Percentiles rank a stretch among this genome's conserved stretches.
These are phyloP conservation scores for Actias luna DNA, from an alignment of 2,888 invertebrate genomes.

Conservation along the genomic window DNA sequence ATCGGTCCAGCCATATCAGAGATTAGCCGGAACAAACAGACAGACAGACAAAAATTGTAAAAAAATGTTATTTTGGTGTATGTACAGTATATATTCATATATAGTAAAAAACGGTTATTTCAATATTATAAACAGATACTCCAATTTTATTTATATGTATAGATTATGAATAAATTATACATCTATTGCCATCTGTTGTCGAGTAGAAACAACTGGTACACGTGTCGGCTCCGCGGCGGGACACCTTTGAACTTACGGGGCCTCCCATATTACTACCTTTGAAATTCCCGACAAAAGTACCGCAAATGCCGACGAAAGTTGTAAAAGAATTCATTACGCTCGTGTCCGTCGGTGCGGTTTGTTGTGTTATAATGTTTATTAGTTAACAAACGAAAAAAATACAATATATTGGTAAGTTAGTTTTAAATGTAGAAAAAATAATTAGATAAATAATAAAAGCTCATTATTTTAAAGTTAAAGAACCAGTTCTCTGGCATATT, in stretches of 20 bases:
- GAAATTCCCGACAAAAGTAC: background rate
- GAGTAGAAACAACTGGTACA: constrained; percentile 22
- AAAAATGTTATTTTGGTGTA: too few species aligned
- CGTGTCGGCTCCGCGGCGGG: constrained; percentile 16
- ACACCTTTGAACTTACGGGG: background rate
- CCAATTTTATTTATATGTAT: too few species aligned
- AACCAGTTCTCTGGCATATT: too few species aligned
- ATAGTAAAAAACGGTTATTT: too few species aligned
- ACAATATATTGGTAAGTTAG: background rate
- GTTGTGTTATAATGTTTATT: background rate
- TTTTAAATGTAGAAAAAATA: too few species aligned
- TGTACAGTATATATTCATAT: too few species aligned
- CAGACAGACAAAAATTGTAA: too few species aligned
- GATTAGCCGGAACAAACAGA: too few species aligned
- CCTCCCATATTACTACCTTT: background rate
- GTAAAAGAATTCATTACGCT: background rate
- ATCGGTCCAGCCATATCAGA: too few species aligned
- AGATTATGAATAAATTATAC: background rate
- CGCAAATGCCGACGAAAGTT: background rate
- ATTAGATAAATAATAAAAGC: too few species aligned
- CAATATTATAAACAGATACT: too few species aligned
- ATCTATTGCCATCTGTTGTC: constrained; percentile 26
- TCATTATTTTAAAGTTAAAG: too few species aligned
- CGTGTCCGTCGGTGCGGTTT: background rate
- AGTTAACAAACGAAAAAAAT: background rate